A percentile compares a stretch with the other conserved stretches of the same genome.
Evolutionary conservation across 2,797 vertebrate species (phyloP).

Genomic region (Poecilia velifera): DNA sequence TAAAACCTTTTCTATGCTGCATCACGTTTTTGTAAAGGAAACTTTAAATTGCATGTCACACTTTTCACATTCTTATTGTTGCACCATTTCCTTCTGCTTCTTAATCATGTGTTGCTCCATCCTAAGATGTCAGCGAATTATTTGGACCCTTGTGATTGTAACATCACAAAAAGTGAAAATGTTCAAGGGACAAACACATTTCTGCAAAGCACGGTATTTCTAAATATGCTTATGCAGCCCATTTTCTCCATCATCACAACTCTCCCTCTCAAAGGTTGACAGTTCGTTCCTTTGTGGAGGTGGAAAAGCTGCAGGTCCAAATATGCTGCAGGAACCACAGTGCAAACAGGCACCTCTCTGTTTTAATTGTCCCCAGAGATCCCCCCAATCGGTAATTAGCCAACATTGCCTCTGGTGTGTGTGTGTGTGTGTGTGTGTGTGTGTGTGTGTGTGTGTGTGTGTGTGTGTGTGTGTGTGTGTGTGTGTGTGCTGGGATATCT

Average conservation of each 20-base stretch:
- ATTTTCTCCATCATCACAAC: slow-evolving; percentile 2
- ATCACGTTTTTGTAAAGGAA: background rate
- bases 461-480: background rate
- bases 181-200: background rate
- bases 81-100: background rate
- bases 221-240: slow-evolving; percentile 25
- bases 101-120: background rate
- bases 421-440: background rate
- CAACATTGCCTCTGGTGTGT: slow-evolving; percentile 40
- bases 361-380: slow-evolving; percentile 52
- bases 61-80: background rate
- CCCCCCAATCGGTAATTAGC: slow-evolving; percentile 68
- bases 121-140: background rate
- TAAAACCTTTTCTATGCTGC: background rate
- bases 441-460: slow-evolving; percentile 3
- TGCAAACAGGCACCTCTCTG: slow-evolving; percentile 51
- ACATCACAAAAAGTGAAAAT: background rate
- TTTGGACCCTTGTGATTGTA: background rate
- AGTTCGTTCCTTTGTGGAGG: slow-evolving; percentile 47
- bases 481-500: slow-evolving; percentile 3
- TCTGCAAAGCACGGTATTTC: background rate
- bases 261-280: slow-evolving; percentile 4
- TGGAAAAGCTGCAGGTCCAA: slow-evolving; percentile 62
- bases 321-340: slow-evolving; percentile 59
- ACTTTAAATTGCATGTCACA: background rate